A percentile compares a stretch with the other conserved stretches of the same genome.
These are phyloP conservation scores for Dryococelus australis DNA, from an alignment of 2,888 invertebrate genomes.

Conservation along the genomic window DNA sequence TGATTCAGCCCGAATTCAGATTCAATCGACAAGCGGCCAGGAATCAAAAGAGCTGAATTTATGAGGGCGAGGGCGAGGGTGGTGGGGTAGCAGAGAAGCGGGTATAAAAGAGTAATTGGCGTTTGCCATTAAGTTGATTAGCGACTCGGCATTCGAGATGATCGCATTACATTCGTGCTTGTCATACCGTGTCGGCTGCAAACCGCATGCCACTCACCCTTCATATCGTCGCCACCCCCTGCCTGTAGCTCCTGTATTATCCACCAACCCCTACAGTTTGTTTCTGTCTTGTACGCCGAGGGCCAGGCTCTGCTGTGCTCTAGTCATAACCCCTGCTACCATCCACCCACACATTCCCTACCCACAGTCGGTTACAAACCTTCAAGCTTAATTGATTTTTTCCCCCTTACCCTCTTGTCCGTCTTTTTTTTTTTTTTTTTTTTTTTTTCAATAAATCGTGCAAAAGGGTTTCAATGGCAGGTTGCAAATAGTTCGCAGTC, in stretches of 20 bases:
- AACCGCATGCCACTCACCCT: neutral
- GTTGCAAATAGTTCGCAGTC: neutral
- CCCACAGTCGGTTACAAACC: neutral
- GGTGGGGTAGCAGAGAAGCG: neutral
- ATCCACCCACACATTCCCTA: neutral
- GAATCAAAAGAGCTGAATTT: neutral
- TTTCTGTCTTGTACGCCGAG: neutral
- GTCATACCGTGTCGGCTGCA: neutral
- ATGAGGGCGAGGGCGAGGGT: neutral
- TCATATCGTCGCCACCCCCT: neutral
- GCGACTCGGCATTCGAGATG: neutral
- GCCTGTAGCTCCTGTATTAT: no score
- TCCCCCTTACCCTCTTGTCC: neutral
- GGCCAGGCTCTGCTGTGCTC: neutral
- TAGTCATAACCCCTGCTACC: neutral
- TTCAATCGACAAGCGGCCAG: neutral
- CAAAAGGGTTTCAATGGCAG: neutral
- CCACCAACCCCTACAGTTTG: neutral
- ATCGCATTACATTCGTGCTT: neutral
- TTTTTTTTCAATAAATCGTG: neutral
- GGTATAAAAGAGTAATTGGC: neutral
- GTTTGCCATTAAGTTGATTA: slow-evolving; percentile 1
- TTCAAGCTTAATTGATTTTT: neutral
- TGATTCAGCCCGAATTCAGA: neutral
- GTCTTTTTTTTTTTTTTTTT: no score